Evolutionary conservation across 2,888 invertebrate genomes (phyloP), one percentile per base, ranked within the genome.

Genomic region (Clivina fossor): DNA sequence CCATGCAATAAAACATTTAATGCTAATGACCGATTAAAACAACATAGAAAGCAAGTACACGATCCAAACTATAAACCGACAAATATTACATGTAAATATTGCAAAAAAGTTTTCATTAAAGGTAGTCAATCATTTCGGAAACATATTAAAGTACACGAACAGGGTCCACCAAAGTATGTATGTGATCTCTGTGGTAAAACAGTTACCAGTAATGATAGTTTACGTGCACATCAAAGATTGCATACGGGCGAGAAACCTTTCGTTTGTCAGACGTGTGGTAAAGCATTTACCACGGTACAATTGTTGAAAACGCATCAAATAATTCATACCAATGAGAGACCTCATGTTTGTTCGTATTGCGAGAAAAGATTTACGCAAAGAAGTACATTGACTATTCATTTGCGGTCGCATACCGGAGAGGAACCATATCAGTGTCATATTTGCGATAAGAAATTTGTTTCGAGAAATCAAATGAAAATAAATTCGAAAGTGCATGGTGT

Each of bases 321-420:
- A 11, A 46, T 37, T 5, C 55, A 30, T 72, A 69, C 2, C 71
- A 46, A 40, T 28, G 20, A 47, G 15, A 55, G 47, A 22, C 55
- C 55, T 5, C 47, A 55, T 30, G 15, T 47, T 38, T 55, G 55
- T 47, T 13, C 46, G 9, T 26, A 32, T 3, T 55, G 55, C 26
- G 55, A 38, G 5, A 55, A 55, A 38, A 28, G 43, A 11, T 55
- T 55, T 61, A 77, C 78, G 41, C 74, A 80, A 56, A 74, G 74
- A 57, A 76, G 75, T 57, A 77, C 78, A 0, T 60, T 55, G 26
- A 48, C 47, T 2, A 38, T 55, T 2, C 55, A 55, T n/a, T 2
- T 38, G 9, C 26, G 55, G 18, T 47, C 47, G 8, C 55, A 55
- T 28, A 47, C 47, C n/a, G 55, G 55, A 11, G 55, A 55, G 15